Base-by-base conservation (phyloP, 2,888 invertebrate genomes). In the Dasysyrphus tricinctus region DNA sequence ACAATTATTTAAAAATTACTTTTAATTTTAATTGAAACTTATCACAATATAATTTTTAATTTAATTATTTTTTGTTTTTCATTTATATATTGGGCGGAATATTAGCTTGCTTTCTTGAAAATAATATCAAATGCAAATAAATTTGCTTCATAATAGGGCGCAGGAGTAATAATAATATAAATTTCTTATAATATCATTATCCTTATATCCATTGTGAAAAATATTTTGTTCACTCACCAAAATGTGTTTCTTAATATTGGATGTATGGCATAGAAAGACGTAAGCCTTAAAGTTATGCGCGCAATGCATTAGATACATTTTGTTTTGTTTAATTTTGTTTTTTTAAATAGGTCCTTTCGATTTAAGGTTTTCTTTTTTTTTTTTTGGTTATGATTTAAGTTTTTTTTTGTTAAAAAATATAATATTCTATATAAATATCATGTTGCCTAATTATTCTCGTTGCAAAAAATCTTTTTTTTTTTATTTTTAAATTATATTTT, bases 81-180 rank as follows among this genome's bases (percentile, higher is more conserved):
- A 44, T 85, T 56, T 69, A 85, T 79, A 76, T 88, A 88, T 88
- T 89, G 90, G 90, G 90, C 90, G 90, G 90, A 90, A 89, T 90
- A 85, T 89, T 88, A 88, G 89, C 89, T 88, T 89, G 83, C 47
- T 77, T n/a, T 73, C 61, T 74, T 59, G 16, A 81, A 57, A 49
- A 54, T 74, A 56, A 59, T 69, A 24, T 47, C 9, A 65, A 78
- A 65, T 2, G 39, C n/a, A 56, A 67, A 19, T 42, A 42, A 51
- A 75, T 65, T 42, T 67, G 67, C 67, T 19, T 34, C 24, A 24
- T 42, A 39, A 24, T 24, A 2, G 24, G 24, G 24, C 24, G 3
- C 3, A 61, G 61, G 42, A 24, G 14, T 61, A 63, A 61, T 16
- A 57, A 72, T 29, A 34, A 19, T 54, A 70, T 59, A 9, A 57